These are phyloP conservation scores for Cecropterus lyciades DNA, from an alignment of 1,140 invertebrate genomes.

Conservation along the genomic window DNA sequence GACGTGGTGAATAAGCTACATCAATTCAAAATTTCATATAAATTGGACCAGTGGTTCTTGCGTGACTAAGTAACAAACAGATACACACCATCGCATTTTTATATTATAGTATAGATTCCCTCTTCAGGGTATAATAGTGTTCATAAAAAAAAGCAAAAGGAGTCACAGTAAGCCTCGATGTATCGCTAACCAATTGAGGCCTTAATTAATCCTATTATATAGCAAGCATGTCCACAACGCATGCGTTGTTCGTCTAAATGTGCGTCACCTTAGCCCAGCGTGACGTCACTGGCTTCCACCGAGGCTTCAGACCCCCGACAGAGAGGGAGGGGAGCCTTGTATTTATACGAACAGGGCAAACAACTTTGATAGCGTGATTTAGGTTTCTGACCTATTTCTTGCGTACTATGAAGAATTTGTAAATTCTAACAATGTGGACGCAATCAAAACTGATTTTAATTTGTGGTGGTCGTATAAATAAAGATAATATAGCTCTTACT, in stretches of 20 bases:
- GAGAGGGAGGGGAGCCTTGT: background rate
- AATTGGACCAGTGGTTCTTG: no score
- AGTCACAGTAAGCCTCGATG: background rate
- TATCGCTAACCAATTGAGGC: background rate
- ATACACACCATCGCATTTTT: no score
- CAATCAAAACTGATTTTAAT: no score
- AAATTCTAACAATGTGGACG: conserved; percentile 15
- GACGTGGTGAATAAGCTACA: no score
- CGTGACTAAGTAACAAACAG: no score
- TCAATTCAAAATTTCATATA: no score
- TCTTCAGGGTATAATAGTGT: no score
- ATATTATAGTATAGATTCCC: no score
- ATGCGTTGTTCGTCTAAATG: background rate
- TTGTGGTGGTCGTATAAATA: no score
- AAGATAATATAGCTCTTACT: no score
- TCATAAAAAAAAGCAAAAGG: no score
- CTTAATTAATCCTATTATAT: background rate
- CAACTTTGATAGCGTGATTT: background rate
- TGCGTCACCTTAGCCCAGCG: conserved; percentile 1
- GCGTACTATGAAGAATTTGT: background rate
- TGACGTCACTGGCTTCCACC: conserved; percentile 7
- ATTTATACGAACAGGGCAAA: background rate
- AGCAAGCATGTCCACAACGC: background rate
- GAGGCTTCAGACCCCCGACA: background rate
- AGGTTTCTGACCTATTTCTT: background rate